Evolutionary conservation across 2,888 invertebrate genomes (phyloP).

Genomic region (Axea sp.): DNA sequence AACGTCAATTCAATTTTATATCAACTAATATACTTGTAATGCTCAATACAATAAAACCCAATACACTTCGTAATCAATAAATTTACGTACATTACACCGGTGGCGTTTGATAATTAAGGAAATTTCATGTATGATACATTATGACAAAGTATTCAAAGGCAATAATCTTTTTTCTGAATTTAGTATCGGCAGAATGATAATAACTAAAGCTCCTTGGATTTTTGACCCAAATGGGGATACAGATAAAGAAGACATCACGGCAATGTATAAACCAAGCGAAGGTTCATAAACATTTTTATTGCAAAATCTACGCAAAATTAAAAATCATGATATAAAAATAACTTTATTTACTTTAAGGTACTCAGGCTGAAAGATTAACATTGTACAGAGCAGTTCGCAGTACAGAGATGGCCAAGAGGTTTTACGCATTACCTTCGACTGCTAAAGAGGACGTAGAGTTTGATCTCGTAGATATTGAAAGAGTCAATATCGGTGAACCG

Average conservation of each 20-base stretch:
- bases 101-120: too few relatives aligned
- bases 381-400: conserved; percentile 87
- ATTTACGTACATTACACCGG: too few relatives aligned
- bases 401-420: conserved; percentile 84
- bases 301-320: too few relatives aligned
- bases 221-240: conserved; percentile 86
- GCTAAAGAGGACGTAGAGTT: conserved; percentile 83
- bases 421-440: conserved; percentile 83
- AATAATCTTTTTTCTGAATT: too few relatives aligned
- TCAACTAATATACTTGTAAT: too few relatives aligned
- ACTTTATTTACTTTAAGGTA: conserved; percentile 77
- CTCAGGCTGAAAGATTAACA: conserved; percentile 86
- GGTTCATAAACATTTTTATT: conserved; percentile 75
- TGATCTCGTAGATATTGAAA: conserved; percentile 84
- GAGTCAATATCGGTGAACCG: conserved; percentile 85
- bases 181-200: conserved; percentile 87
- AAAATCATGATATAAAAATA: too few relatives aligned
- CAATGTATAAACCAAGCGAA: conserved; percentile 86
- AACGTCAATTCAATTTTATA: too few relatives aligned
- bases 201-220: conserved; percentile 87
- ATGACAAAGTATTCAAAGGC: too few relatives aligned
- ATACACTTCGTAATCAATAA: too few relatives aligned
- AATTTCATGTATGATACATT: too few relatives aligned
- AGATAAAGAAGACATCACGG: conserved; percentile 86
- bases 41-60: too few relatives aligned